Conservation (phyloP, 2,888 invertebrate genomes). For the Pammene aurita region DNA sequence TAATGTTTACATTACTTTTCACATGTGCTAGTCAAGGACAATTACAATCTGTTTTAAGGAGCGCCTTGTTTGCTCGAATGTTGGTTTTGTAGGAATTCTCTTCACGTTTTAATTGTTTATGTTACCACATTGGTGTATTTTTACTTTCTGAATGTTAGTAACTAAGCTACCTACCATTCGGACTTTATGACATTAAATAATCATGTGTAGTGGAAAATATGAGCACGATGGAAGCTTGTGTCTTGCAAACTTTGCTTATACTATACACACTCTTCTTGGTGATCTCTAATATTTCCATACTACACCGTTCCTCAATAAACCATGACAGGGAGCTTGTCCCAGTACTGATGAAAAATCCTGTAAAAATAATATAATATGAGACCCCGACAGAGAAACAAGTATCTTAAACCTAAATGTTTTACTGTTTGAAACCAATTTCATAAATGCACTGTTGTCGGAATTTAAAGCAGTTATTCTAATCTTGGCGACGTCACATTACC, state of each 20-base stretch:
- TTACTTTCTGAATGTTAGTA: not conserved
- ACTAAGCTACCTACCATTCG: too few relatives aligned
- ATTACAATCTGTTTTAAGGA: constrained; percentile 33
- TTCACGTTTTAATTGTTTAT: constrained; percentile 9
- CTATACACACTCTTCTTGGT: not conserved
- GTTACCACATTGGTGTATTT: not conserved
- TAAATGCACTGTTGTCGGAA: not conserved
- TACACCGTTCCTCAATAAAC: too few relatives aligned
- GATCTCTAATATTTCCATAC: too few relatives aligned
- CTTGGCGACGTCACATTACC: constrained; percentile 28
- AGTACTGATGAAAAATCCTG: too few relatives aligned
- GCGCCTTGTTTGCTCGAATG: constrained; percentile 25
- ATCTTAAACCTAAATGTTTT: too few relatives aligned
- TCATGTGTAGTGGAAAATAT: too few relatives aligned
- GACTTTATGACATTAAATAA: too few relatives aligned
- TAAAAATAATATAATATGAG: too few relatives aligned
- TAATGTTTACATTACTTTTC: constrained; percentile 43
- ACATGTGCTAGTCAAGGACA: constrained; percentile 49
- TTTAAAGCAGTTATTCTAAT: constrained; percentile 18
- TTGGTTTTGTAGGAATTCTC: constrained; percentile 22
- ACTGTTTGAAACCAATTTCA: too few relatives aligned
- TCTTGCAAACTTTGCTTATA: not conserved
- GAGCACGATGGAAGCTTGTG: not conserved
- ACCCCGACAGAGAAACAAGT: too few relatives aligned
- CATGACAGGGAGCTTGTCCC: too few relatives aligned